Base-by-base conservation (phyloP, 2,113 vertebrate genomes). In the Notechis scutatus region DNA sequence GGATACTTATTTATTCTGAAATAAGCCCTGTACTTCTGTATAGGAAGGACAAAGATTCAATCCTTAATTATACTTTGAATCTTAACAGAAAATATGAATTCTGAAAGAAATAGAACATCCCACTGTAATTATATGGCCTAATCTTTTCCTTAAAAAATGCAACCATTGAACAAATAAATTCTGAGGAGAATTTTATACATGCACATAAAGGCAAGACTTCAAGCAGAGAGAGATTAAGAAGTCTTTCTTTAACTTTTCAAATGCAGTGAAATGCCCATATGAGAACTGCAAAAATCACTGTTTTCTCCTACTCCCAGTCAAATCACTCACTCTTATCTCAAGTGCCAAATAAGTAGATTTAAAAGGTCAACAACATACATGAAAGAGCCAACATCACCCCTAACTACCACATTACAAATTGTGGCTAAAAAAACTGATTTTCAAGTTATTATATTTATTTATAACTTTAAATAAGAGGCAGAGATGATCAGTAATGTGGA, bases 291-390 rank as follows among this genome's bases (percentile, higher is more conserved):
- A 96, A 85, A 96, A 85, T 88, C 56, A 93, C 92, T 2, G 1
- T 89, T 59, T 95, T 94, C 93, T 42, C 52, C 26, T 74, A 74
- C 61, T 81, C 92, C 50, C 4, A 21, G 69, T 87, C 85, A 34
- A 54, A 90, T 93, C 91, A 45, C 23, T 91, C 21, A 0, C 0
- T 85, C 29, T 91, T 88, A 94, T 96, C 64, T 90, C 93, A 94
- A 39, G 29, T 96, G 21, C 95, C 94, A 42, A 87, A 24, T 94
- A 69, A 45, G 54, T 14, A 59, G 91, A 94, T 93, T 93, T 92
- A 90, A 95, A 95, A 97, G 96, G 74, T 94, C 92, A 94, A 92
- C 90, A 94, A 88, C 52, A 92, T 92, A 61, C 91, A 24, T 94
- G 90, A 90, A 85, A n/a, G 55, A 57, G 50, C 8, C n/a, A 45